These are phyloP conservation scores for Myoxocephalus aenaeus DNA, from an alignment of 2,797 vertebrate genomes.

Conservation along the genomic window DNA sequence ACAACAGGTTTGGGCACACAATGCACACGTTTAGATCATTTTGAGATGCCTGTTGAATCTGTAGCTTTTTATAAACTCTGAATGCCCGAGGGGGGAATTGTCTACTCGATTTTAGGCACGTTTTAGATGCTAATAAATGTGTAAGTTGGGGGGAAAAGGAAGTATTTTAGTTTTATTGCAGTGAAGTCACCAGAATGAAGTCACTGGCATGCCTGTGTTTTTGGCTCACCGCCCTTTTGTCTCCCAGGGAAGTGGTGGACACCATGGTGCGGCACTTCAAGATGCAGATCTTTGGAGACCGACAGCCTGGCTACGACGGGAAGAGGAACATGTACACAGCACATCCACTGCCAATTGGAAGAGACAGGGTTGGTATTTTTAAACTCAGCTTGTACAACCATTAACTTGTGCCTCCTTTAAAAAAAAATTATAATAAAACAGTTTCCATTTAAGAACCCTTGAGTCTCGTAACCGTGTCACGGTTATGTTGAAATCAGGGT, in stretches of 20 bases:
- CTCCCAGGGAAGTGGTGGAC: conserved; percentile 95
- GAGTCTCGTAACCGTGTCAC: neutral
- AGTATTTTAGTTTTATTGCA: neutral
- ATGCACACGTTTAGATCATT: neutral
- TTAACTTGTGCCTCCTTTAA: neutral
- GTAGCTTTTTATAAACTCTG: neutral
- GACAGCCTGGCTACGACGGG: conserved; percentile 97
- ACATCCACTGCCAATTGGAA: conserved; percentile 95
- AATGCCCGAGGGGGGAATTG: neutral
- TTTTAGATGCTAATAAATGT: neutral
- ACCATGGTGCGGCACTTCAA: conserved; percentile 99
- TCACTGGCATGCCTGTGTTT: neutral
- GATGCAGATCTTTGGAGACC: conserved; percentile 99
- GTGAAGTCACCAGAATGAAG: neutral
- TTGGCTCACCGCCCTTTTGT: neutral
- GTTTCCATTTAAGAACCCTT: neutral
- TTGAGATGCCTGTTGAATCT: neutral
- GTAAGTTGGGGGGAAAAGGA: neutral
- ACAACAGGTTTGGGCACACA: neutral
- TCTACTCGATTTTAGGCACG: neutral
- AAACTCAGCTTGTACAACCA: neutral
- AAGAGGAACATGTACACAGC: conserved; percentile 99
- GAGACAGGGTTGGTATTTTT: conserved; percentile 89
- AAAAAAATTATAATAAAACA: too few relatives aligned
- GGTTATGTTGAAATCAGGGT: neutral